Conservation (phyloP, 2,113 vertebrate genomes). For the Myotis davidii region DNA sequence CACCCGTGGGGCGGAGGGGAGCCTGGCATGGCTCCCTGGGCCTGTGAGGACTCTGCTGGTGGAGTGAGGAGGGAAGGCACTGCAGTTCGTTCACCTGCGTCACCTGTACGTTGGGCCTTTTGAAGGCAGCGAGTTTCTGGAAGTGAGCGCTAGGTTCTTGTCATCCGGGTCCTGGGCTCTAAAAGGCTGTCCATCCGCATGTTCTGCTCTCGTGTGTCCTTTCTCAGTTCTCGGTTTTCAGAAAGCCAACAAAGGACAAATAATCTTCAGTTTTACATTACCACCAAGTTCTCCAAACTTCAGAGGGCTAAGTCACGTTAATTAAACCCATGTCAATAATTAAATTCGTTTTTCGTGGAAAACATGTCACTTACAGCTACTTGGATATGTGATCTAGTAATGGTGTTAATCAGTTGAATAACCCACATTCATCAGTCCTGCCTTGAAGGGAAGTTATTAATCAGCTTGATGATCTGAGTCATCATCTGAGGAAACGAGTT, state of each 20-base stretch:
- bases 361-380: conserved; percentile 66
- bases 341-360: conserved; percentile 71
- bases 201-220: not conserved
- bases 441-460: conserved; percentile 78
- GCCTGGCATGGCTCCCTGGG: not conserved
- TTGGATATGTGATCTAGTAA: conserved; percentile 75
- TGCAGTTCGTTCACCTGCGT: accelerated
- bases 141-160: not conserved
- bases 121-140: not conserved
- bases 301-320: conserved; percentile 69
- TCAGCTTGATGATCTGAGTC: conserved; percentile 82
- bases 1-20: not conserved
- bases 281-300: conserved; percentile 46
- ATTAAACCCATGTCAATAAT: conserved; percentile 79
- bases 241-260: not conserved
- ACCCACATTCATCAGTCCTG: conserved; percentile 83
- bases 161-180: not conserved
- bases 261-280: not conserved
- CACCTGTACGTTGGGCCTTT: not conserved
- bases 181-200: not conserved
- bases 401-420: conserved; percentile 84
- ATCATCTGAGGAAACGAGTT: conserved; percentile 77
- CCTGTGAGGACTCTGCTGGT: not conserved
- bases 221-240: not conserved
- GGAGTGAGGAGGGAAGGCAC: not conserved